Percentiles rank a stretch among this genome's conserved stretches.
Evolutionary conservation across 2,797 vertebrate species (phyloP).

Genomic region (Meriones psammophilus): DNA sequence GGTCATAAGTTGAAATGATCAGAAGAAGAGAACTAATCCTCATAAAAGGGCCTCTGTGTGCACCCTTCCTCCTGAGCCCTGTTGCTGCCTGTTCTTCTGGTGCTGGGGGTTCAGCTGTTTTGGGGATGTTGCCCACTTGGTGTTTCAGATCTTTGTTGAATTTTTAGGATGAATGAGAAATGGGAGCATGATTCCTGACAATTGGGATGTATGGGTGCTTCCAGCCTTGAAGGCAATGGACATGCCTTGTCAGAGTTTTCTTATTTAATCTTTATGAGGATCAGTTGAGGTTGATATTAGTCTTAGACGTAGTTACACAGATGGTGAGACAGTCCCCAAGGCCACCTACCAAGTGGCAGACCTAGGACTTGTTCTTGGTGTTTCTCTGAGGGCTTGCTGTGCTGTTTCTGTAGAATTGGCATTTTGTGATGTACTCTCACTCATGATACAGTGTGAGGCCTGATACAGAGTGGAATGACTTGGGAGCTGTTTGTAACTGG

Average conservation of each 20-base stretch:
- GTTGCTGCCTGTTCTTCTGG: not conserved
- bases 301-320: conserved; percentile 5
- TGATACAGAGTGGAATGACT: not conserved
- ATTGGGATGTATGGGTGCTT: not conserved
- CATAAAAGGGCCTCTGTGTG: not conserved
- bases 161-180: not conserved
- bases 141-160: conserved; percentile 11
- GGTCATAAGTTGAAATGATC: not conserved
- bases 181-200: not conserved
- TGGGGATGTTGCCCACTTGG: not conserved
- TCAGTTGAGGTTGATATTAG: not conserved
- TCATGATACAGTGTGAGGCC: not conserved
- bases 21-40: not conserved
- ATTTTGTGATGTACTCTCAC: not conserved
- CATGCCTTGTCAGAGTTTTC: not conserved
- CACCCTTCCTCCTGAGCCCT: too few species aligned
- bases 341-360: not conserved
- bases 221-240: not conserved
- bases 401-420: not conserved
- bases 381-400: not conserved
- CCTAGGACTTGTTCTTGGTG: not conserved
- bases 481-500: not conserved
- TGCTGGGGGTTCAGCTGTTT: not conserved
- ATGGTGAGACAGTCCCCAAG: not conserved
- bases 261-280: not conserved